Conservation (phyloP, 1,140 invertebrate species). For the Anastrepha ludens region DNA sequence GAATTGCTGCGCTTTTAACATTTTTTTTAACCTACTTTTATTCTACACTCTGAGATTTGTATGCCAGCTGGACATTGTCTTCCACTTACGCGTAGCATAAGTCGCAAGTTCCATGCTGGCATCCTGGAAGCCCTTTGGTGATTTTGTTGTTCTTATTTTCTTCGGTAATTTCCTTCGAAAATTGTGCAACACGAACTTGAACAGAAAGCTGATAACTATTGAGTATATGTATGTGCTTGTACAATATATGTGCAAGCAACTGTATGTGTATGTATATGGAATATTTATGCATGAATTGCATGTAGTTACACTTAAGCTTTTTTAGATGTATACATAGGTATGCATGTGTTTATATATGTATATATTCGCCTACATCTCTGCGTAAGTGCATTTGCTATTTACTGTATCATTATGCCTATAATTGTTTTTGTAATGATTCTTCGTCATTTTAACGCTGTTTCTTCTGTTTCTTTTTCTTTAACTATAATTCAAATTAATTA, state of each 20-base stretch:
- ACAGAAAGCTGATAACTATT: slow-evolving; percentile 32
- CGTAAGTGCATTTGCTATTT: neutral
- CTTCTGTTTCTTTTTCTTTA: slow-evolving; percentile 36
- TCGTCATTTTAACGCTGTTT: slow-evolving; percentile 47
- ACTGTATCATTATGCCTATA: slow-evolving; percentile 35
- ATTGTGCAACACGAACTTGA: slow-evolving; percentile 54
- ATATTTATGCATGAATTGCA: slow-evolving; percentile 34
- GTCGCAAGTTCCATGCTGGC: slow-evolving; percentile 17
- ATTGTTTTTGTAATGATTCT: slow-evolving; percentile 52
- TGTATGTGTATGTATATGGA: slow-evolving; percentile 15
- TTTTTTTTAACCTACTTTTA: slow-evolving; percentile 20
- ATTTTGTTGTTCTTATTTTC: slow-evolving; percentile 65
- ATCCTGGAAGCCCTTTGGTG: slow-evolving; percentile 72
- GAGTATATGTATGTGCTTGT: slow-evolving; percentile 26
- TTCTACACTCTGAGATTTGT: slow-evolving; percentile 45
- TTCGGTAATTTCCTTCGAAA: slow-evolving; percentile 56
- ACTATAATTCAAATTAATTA: slow-evolving; percentile 73
- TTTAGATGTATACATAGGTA: neutral
- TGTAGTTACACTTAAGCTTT: neutral
- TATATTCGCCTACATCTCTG: slow-evolving; percentile 46
- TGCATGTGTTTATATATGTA: slow-evolving; percentile 58
- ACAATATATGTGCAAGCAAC: neutral
- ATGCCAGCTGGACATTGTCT: neutral
- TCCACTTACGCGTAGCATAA: neutral
- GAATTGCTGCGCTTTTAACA: neutral